Percentiles rank a stretch among this genome's conserved stretches.
Conservation (phyloP, 1,140 invertebrate genomes). For the Fopius arisanus region DNA sequence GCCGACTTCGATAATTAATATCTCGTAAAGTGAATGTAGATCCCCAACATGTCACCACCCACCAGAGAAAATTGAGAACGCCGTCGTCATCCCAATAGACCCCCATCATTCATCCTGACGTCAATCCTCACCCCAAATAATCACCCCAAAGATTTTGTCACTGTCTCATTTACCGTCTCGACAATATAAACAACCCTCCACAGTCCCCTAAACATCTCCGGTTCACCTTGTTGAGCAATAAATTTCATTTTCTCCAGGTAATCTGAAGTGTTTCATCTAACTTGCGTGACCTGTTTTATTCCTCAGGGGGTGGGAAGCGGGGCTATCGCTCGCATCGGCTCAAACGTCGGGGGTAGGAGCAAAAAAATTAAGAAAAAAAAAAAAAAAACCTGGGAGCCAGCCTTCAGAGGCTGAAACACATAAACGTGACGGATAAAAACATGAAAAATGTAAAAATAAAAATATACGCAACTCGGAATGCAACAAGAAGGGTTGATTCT, state of each 20-base stretch:
- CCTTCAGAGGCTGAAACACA: neutral
- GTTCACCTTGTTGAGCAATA: conserved; percentile 14
- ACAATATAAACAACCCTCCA: conserved; percentile 1
- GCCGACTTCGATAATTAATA: too few relatives aligned
- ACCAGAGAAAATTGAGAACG: neutral
- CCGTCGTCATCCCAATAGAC: neutral
- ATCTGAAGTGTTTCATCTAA: conserved; percentile 29
- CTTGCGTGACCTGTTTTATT: conserved; percentile 30
- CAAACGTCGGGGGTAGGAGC: neutral
- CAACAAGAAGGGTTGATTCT: neutral
- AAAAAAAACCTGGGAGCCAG: too few relatives aligned
- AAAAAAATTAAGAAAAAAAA: neutral
- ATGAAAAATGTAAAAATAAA: too few relatives aligned
- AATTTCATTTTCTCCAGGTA: conserved; percentile 29
- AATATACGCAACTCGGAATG: neutral
- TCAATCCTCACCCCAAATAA: neutral
- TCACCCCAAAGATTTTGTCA: neutral
- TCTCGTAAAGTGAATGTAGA: too few relatives aligned
- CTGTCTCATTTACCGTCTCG: neutral
- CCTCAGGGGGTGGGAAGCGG: neutral
- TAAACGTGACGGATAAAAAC: too few relatives aligned
- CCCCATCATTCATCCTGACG: neutral
- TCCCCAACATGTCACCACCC: neutral
- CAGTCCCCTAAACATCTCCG: conserved; percentile 4
- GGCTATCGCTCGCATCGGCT: conserved; percentile 21